Conservation (phyloP, 1,140 invertebrate species). For the Nephila pilipes region DNA sequence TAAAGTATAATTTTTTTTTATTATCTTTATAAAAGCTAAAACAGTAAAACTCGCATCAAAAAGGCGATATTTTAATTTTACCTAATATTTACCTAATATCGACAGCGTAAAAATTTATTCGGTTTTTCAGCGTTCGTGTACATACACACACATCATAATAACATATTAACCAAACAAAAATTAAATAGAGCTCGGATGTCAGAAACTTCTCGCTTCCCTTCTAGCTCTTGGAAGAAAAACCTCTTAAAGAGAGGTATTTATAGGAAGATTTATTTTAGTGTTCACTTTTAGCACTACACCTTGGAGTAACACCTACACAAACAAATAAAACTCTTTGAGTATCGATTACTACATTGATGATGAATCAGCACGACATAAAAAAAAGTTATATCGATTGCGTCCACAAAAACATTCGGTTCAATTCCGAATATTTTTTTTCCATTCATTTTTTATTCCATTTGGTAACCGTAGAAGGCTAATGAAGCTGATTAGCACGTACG, state of each 20-base stretch:
- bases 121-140: too few species aligned
- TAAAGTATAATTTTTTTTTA: too few species aligned
- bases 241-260: background rate
- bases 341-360: slow-evolving; percentile 47
- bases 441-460: background rate
- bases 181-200: background rate
- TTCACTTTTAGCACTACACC: background rate
- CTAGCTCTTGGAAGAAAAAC: background rate
- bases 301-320: background rate
- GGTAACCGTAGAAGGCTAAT: slow-evolving; percentile 50
- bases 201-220: background rate
- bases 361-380: slow-evolving; percentile 1
- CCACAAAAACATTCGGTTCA: slow-evolving; percentile 52
- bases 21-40: too few species aligned
- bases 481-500: slow-evolving; percentile 70
- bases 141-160: too few species aligned
- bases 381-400: slow-evolving; percentile 41
- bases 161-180: too few species aligned
- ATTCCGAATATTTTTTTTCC: slow-evolving; percentile 22
- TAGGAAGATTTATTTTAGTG: slow-evolving; percentile 24
- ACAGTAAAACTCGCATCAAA: too few species aligned
- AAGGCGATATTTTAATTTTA: too few species aligned
- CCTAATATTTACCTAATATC: too few species aligned
- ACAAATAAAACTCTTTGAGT: slow-evolving; percentile 39
- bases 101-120: too few species aligned